Base-by-base conservation (phyloP, 2,797 vertebrate species). In the Malurus leucopterus region DNA sequence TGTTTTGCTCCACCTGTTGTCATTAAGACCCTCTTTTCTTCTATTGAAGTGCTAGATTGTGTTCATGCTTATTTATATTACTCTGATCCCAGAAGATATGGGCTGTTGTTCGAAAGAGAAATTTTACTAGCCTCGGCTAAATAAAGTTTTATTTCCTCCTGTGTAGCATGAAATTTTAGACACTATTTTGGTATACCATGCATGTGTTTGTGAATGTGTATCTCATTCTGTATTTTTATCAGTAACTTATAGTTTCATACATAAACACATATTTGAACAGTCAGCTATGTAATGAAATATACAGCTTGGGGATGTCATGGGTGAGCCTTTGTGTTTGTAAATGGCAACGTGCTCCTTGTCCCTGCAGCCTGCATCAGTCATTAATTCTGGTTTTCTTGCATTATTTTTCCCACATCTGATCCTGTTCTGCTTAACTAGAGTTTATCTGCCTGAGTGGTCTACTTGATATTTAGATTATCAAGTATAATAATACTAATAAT, bases 1-100 rank as follows among this genome's bases (percentile, higher is more conserved):
- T 91, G 64, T 91, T 93, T 90, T 76, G 43, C 34, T 91, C 86
- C 54, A 85, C 93, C 93, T 92, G 95, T 93, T 95, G 90, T 93
- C 24, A 26, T 88, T 88, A 89, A 88, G 59, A 67, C 61, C 49
- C 67, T 90, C 86, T 87, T 90, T 93, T 95, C 75, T 88, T 91
- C 81, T 64, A 0, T 49, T 84, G 49, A 95, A 89, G 64, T 79
- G 61, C 53, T 94, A 74, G 40, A 50, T 68, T 93, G 81, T 81
- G 38, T 87, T 87, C 78, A 32, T 81, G 72, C 84, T 91, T 92
- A 27, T 94, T 93, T 89, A 24, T 87, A 87, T 94, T 94, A 89
- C 47, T 67, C 44, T 53, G 59, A 85, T 83, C 74, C 49, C 1
- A 3, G 51, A 93, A 93, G 50, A 36, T 80, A 89, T 43, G 36